phyloP scores from a whole-genome alignment of 2,113 vertebrate genomes.

The Pycnonotus jocosus region DNA sequence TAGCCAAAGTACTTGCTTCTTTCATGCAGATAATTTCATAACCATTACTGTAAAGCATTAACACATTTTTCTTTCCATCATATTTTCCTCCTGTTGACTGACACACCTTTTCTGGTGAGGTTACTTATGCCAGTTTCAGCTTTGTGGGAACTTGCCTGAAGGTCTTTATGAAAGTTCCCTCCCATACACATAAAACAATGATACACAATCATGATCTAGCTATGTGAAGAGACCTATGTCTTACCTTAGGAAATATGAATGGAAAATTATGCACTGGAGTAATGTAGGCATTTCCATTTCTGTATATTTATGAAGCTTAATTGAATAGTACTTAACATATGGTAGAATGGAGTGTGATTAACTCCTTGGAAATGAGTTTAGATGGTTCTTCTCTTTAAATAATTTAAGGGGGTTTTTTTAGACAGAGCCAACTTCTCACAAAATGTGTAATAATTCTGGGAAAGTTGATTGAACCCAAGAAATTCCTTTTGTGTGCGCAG shows the following conservation, averaged over 20 bases:
- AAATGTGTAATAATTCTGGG: neutral
- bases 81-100: constrained; percentile 46
- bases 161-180: constrained; percentile 29
- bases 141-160: constrained; percentile 60
- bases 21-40: constrained; percentile 54
- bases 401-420: neutral
- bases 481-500: neutral
- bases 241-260: constrained; percentile 40
- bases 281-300: neutral
- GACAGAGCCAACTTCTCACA: neutral
- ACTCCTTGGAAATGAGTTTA: neutral
- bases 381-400: neutral
- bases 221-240: neutral
- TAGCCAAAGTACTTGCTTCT: constrained; percentile 47
- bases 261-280: neutral
- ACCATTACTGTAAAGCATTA: constrained; percentile 35
- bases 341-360: neutral
- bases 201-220: constrained; percentile 6
- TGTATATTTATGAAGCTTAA: constrained; percentile 13
- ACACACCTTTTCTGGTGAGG: constrained; percentile 31
- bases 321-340: neutral
- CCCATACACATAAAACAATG: neutral
- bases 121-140: constrained; percentile 44
- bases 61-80: constrained; percentile 51
- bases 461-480: neutral